Evolutionary conservation across 2,113 vertebrate species (phyloP).

Genomic region (Equus quagga): DNA sequence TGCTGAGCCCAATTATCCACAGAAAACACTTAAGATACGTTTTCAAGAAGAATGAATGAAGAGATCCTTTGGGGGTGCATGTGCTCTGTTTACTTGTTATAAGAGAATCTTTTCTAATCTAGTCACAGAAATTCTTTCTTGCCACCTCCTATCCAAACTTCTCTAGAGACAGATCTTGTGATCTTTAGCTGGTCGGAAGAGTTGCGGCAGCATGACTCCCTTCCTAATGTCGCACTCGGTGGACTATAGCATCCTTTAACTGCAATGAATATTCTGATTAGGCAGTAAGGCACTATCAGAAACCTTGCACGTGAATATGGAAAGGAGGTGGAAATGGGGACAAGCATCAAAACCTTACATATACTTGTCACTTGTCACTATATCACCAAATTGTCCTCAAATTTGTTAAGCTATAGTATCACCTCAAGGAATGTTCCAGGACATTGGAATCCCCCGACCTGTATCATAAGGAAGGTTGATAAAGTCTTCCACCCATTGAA

Average conservation of each 20-base stretch:
- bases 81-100: background rate
- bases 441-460: background rate
- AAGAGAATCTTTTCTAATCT: background rate
- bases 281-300: background rate
- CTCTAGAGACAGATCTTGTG: background rate
- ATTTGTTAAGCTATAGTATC: background rate
- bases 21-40: background rate
- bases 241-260: background rate
- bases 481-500: background rate
- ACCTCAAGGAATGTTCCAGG: background rate
- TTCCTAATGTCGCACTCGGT: background rate
- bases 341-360: background rate
- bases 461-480: background rate
- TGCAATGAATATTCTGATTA: background rate
- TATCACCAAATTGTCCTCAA: background rate
- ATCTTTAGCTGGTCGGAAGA: background rate
- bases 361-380: background rate
- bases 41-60: background rate
- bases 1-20: background rate
- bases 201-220: background rate
- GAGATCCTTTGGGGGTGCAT: background rate
- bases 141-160: background rate
- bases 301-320: background rate
- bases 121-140: background rate
- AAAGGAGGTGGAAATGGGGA: background rate